Evolutionary conservation across 2,888 invertebrate genomes (phyloP).

Genomic region (Neelides folsomi): DNA sequence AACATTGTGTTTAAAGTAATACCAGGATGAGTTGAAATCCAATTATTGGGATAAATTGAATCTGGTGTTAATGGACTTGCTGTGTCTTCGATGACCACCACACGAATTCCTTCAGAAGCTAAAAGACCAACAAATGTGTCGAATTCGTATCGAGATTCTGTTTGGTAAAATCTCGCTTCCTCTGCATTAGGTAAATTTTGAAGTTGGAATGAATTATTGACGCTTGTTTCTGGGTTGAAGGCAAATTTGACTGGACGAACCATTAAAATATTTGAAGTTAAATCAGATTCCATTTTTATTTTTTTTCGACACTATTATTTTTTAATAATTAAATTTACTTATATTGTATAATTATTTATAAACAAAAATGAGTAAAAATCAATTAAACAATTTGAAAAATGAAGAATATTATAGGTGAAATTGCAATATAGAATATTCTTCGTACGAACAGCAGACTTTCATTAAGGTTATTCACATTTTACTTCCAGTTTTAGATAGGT

Average conservation of each 20-base stretch:
- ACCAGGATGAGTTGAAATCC: constrained; percentile 19
- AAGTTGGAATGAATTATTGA: constrained; percentile 25
- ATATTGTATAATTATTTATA: too few species aligned
- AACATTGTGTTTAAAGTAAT: too few species aligned
- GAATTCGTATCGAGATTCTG: constrained; percentile 21
- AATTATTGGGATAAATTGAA: constrained; percentile 29
- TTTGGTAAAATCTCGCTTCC: constrained; percentile 6
- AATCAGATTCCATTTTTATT: too few species aligned
- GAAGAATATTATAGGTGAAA: too few species aligned
- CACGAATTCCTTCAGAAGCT: constrained; percentile 10
- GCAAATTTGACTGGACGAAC: constrained; percentile 23
- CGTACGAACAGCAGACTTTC: too few species aligned
- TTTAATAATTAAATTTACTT: too few species aligned
- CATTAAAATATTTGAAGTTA: constrained; percentile 12
- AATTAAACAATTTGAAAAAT: too few species aligned
- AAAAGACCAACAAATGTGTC: constrained; percentile 15
- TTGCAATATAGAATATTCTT: too few species aligned
- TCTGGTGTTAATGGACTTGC: constrained; percentile 17
- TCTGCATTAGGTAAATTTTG: constrained; percentile 3
- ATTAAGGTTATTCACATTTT: too few species aligned
- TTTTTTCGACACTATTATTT: too few species aligned
- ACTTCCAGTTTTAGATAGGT: too few species aligned
- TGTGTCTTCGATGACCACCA: constrained; percentile 17
- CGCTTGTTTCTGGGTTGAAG: constrained; percentile 23
- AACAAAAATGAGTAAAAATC: too few species aligned